Evolutionary conservation across 2,797 vertebrate species (phyloP), one percentile per base, ranked within the genome.

Genomic region (Dipus sagitta): DNA sequence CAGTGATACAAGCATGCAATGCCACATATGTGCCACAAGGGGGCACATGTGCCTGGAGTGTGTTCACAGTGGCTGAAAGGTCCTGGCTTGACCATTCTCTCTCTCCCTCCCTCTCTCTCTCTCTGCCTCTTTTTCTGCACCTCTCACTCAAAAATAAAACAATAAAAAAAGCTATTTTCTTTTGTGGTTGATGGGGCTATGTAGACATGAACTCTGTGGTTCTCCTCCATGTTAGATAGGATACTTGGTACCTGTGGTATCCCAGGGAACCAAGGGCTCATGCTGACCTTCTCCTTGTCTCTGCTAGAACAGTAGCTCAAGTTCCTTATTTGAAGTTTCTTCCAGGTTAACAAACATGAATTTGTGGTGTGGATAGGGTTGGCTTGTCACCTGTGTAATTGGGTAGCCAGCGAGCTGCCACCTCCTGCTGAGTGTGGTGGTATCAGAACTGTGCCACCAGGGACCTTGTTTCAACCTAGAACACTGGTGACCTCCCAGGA

Each of bases 131-230:
- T 9, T 11, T 7, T 47, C 47, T 47, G 2, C 6, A 6, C 9
- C 9, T 47, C 47, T 47, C 47, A 47, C 47, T 47, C 47, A 47
- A 47, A 47, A 47, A 47, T 47, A 47, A 47, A 47, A 47, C 9
- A 80, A 84, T 78, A 94, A 47, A 47, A 81, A 85, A 92, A 47
- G 34, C 6, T 54, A 1, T 93, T 93, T 81, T 26, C 14, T 71
- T 38, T 65, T 42, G 5, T 32, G 20, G n/a, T 64, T 83, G 62
- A 90, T n/a, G 3, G 26, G 68, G 20, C 17, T 71, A 82, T 34
- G 8, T 3, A 47, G 67, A 64, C 18, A 58, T 28, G 52, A 32
- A 17, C 11, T 15, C 32, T 47, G 60, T 11, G 2, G 68, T 88
- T 91, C 86, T 92, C 70, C 80, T 72, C 67, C 30, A 60, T 9